These are phyloP conservation scores for Lordiphosa stackelbergi DNA, from an alignment of 1,140 invertebrate species.

Conservation along the genomic window DNA sequence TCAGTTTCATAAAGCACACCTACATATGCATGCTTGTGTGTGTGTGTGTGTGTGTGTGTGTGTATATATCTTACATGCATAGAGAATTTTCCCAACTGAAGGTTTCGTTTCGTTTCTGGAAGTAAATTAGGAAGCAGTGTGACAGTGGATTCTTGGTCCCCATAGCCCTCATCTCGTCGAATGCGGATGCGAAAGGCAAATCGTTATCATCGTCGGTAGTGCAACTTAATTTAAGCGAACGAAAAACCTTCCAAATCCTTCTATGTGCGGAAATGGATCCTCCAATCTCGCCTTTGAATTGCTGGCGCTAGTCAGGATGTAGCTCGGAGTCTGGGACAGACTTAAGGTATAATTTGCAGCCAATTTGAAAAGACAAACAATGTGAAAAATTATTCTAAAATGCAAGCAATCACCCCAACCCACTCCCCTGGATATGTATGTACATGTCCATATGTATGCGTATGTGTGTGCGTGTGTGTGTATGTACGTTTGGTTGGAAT, in stretches of 20 bases:
- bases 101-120: slow-evolving; percentile 31
- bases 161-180: neutral
- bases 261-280: slow-evolving; percentile 5
- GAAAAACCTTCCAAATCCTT: neutral
- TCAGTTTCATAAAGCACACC: slow-evolving; percentile 32
- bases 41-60: slow-evolving; percentile 23
- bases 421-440: slow-evolving; percentile 7
- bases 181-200: slow-evolving; percentile 2
- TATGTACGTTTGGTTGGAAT: slow-evolving; percentile 9
- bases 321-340: slow-evolving; percentile 1
- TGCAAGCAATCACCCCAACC: slow-evolving; percentile 22
- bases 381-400: slow-evolving; percentile 14
- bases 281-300: neutral
- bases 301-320: slow-evolving; percentile 3
- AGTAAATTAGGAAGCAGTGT: slow-evolving; percentile 1
- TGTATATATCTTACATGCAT: slow-evolving; percentile 26
- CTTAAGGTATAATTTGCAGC: slow-evolving; percentile 11
- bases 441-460: neutral
- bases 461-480: slow-evolving; percentile 7
- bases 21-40: slow-evolving; percentile 25
- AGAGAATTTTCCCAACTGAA: slow-evolving; percentile 36
- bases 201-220: slow-evolving; percentile 1
- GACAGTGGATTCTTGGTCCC: no score
- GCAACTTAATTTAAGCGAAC: neutral
- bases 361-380: slow-evolving; percentile 13